Evolutionary conservation across 2,888 invertebrate species (phyloP).

Genomic region (Dyspetes luteomarginatus): DNA sequence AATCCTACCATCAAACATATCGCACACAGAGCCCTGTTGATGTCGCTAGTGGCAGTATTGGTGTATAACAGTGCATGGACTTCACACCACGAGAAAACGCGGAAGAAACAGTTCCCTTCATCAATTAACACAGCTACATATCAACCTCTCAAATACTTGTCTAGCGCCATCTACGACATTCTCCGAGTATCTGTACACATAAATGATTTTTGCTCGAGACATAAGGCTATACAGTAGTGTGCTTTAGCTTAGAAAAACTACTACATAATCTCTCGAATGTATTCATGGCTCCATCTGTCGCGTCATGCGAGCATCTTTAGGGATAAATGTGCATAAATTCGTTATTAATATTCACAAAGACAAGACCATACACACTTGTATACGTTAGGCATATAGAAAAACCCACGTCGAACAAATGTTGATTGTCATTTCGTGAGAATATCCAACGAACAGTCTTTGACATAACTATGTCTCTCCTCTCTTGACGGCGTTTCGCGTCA

Average conservation of each 20-base stretch:
- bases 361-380: background rate
- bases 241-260: too few species aligned
- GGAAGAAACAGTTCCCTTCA: slow-evolving; percentile 27
- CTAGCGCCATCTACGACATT: too few species aligned
- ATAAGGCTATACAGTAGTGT: too few species aligned
- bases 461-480: background rate
- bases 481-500: background rate
- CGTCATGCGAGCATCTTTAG: too few species aligned
- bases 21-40: slow-evolving; percentile 18
- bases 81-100: slow-evolving; percentile 26
- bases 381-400: background rate
- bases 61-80: slow-evolving; percentile 20
- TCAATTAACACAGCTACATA: slow-evolving; percentile 22
- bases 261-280: too few species aligned
- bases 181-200: too few species aligned
- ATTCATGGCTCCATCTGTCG: too few species aligned
- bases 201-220: too few species aligned
- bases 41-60: slow-evolving; percentile 25
- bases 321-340: too few species aligned
- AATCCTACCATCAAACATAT: slow-evolving; percentile 39
- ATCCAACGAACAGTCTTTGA: background rate
- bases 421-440: background rate
- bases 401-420: background rate
- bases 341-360: too few species aligned
- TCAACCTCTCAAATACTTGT: background rate